phyloP scores from a whole-genome alignment of 2,113 vertebrate genomes.

The Myodes glareolus region DNA sequence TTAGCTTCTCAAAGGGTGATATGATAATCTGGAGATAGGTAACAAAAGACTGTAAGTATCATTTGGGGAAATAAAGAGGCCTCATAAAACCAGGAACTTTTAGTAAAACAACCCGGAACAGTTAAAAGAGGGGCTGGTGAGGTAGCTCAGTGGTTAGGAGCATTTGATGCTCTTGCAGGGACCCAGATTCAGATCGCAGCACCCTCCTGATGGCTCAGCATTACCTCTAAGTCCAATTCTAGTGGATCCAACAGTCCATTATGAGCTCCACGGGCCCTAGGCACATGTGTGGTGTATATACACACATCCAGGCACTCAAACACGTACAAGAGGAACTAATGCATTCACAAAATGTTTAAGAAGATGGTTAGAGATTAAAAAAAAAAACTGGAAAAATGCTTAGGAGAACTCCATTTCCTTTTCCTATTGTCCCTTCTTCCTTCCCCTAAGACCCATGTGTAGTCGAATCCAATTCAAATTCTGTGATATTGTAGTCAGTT shows the following conservation, averaged over 20 bases:
- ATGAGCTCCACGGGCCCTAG: not conserved
- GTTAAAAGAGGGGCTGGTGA: not conserved
- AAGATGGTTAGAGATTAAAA: not conserved
- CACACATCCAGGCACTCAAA: not conserved
- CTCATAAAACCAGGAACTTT: slow-evolving; percentile 38
- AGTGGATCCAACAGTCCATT: not conserved
- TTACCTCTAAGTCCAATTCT: not conserved
- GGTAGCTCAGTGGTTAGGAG: not conserved
- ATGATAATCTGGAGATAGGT: not conserved
- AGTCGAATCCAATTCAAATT: not conserved
- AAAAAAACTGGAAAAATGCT: not conserved
- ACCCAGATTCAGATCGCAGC: not conserved
- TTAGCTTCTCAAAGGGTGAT: not conserved
- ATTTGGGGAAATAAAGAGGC: not conserved
- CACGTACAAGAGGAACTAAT: not conserved
- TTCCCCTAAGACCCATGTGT: not conserved
- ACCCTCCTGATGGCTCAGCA: not conserved
- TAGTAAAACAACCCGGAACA: not conserved
- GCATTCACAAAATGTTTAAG: not conserved
- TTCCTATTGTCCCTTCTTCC: not conserved
- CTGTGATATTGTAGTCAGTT: not conserved
- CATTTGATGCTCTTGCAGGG: not conserved
- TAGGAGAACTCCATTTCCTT: not conserved
- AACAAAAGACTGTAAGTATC: not conserved
- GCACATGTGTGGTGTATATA: too few species aligned